Percentiles rank a stretch among this genome's conserved stretches.
phyloP scores from a whole-genome alignment of 2,888 invertebrate genomes.

The Erpobdella octoculata region DNA sequence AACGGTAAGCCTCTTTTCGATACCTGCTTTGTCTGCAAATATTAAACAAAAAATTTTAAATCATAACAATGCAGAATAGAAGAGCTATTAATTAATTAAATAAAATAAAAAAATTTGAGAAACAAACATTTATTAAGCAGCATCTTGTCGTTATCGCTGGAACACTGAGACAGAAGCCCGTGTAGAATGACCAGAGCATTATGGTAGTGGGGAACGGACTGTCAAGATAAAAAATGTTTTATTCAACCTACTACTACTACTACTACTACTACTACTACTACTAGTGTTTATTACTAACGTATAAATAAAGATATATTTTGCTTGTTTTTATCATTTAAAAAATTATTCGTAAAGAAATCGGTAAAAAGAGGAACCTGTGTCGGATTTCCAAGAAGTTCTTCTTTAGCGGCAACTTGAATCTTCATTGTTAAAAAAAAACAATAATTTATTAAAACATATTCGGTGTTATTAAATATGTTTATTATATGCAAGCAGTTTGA shows the following conservation, averaged over 20 bases:
- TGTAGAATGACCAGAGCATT: slow-evolving; percentile 94
- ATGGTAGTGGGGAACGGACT: slow-evolving; percentile 87
- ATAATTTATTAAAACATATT: too few relatives aligned
- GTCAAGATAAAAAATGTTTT: slow-evolving; percentile 24
- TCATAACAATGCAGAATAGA: too few relatives aligned
- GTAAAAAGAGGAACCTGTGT: slow-evolving; percentile 57
- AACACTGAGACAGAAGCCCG: slow-evolving; percentile 87
- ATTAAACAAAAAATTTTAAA: too few relatives aligned
- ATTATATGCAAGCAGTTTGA: too few relatives aligned
- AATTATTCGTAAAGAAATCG: too few relatives aligned
- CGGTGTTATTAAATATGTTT: too few relatives aligned
- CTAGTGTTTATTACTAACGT: too few relatives aligned
- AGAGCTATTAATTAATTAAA: too few relatives aligned
- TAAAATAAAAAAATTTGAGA: background rate
- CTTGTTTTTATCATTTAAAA: too few relatives aligned
- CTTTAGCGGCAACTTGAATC: slow-evolving; percentile 94
- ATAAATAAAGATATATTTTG: too few relatives aligned
- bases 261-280: too few relatives aligned
- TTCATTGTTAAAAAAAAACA: slow-evolving; percentile 1
- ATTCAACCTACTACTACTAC: background rate
- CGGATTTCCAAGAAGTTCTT: slow-evolving; percentile 82
- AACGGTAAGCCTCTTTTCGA: slow-evolving; percentile 6
- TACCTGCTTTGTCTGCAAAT: slow-evolving; percentile 14
- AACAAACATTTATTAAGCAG: slow-evolving; percentile 79
- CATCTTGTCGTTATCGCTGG: slow-evolving; percentile 75